Percentiles rank a stretch among this genome's conserved stretches.
Evolutionary conservation across 2,113 vertebrate genomes (phyloP).

Genomic region (Gymnarchus niloticus): DNA sequence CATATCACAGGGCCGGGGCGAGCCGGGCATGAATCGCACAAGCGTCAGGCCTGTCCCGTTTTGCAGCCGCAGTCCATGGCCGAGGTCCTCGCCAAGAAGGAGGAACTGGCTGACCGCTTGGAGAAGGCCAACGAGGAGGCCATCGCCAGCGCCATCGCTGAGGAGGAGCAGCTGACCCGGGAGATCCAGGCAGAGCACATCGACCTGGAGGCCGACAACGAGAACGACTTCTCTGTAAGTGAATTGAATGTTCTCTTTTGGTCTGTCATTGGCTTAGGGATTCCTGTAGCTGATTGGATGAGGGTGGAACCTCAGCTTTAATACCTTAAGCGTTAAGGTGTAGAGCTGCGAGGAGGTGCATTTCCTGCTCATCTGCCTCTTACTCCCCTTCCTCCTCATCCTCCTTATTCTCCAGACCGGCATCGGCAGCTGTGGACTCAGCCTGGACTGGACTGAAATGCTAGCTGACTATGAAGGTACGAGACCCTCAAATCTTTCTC

Average conservation of each 20-base stretch:
- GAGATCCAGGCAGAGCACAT: slow-evolving; percentile 96
- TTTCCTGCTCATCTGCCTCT: background rate
- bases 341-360: background rate
- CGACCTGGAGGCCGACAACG: slow-evolving; percentile 87
- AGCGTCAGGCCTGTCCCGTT: background rate
- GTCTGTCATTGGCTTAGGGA: too few relatives aligned
- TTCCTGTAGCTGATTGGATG: background rate
- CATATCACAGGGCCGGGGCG: background rate
- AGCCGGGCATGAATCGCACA: background rate
- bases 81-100: slow-evolving; percentile 95
- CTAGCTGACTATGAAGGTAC: slow-evolving; percentile 95
- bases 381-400: background rate
- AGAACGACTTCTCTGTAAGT: slow-evolving; percentile 90
- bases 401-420: slow-evolving; percentile 60
- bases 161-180: slow-evolving; percentile 91
- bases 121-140: slow-evolving; percentile 97
- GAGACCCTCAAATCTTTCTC: background rate
- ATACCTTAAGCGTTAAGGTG: background rate
- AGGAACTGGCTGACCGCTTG: slow-evolving; percentile 90
- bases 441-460: slow-evolving; percentile 92
- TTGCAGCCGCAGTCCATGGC: slow-evolving; percentile 81
- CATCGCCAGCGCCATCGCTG: slow-evolving; percentile 95
- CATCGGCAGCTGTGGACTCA: slow-evolving; percentile 74
- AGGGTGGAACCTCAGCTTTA: background rate
- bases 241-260: too few relatives aligned